Conservation (phyloP, 2,113 vertebrate species). For the Cephalopterus ornatus region DNA sequence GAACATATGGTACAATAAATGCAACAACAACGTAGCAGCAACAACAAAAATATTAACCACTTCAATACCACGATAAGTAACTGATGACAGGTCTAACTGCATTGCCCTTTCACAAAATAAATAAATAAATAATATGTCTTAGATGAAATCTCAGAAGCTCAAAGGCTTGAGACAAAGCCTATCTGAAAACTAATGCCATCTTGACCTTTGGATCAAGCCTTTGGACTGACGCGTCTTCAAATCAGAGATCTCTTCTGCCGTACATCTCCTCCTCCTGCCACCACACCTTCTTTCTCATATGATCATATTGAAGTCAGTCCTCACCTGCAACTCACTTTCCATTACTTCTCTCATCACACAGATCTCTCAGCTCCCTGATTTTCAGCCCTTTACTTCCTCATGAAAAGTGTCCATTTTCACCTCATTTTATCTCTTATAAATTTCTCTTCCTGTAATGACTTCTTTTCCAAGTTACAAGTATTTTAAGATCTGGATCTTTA, state of each 20-base stretch:
- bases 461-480: background rate
- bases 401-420: background rate
- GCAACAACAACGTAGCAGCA: background rate
- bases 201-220: background rate
- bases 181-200: background rate
- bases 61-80: background rate
- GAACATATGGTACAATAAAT: background rate
- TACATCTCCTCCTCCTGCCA: background rate
- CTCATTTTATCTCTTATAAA: background rate
- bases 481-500: background rate
- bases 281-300: background rate
- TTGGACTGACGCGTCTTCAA: background rate
- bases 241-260: background rate
- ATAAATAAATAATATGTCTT: background rate
- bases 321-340: background rate
- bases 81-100: background rate
- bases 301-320: background rate
- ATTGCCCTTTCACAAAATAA: background rate
- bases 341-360: background rate
- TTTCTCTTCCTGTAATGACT: background rate
- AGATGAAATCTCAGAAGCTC: background rate
- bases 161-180: background rate
- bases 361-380: background rate
- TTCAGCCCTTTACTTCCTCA: background rate
- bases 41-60: background rate